Percentiles rank a stretch among this genome's conserved stretches.
These are phyloP conservation scores for Neria commutata DNA, from an alignment of 2,888 invertebrate species.

Conservation along the genomic window DNA sequence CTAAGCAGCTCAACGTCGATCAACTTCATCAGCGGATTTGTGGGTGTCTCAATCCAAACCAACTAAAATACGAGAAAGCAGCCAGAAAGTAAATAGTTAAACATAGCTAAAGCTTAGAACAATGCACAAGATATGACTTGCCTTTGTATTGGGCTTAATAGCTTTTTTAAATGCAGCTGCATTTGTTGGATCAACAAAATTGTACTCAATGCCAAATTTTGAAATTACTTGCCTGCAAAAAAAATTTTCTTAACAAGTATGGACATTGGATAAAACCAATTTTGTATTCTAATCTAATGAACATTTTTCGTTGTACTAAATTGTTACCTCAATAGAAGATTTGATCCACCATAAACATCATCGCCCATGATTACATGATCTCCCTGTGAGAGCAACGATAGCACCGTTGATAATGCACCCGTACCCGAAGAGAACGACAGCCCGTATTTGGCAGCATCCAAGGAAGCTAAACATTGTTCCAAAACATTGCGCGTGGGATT, in stretches of 20 bases:
- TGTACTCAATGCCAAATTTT: conserved; percentile 74
- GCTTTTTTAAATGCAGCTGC: conserved; percentile 70
- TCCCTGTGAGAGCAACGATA: conserved; percentile 77
- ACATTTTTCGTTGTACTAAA: too few relatives aligned
- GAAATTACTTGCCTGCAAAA: too few relatives aligned
- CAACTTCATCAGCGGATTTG: conserved; percentile 94
- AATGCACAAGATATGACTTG: too few relatives aligned
- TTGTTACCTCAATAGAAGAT: conserved; percentile 74
- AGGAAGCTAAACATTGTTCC: conserved; percentile 85
- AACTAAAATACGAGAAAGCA: conserved; percentile 66
- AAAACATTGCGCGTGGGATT: conserved; percentile 91
- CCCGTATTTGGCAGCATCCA: conserved; percentile 88
- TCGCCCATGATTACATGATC: conserved; percentile 91
- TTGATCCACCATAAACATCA: conserved; percentile 95
- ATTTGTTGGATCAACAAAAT: conserved; percentile 80
- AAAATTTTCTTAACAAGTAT: too few relatives aligned
- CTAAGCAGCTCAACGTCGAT: conserved; percentile 79
- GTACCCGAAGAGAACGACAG: conserved; percentile 88
- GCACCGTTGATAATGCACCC: conserved; percentile 79
- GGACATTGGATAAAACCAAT: too few relatives aligned
- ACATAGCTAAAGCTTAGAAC: too few relatives aligned
- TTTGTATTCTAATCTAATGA: too few relatives aligned
- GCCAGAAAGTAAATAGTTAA: too few relatives aligned
- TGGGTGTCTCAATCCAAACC: conserved; percentile 94
- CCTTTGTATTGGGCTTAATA: conserved; percentile 85